Conservation (phyloP, 2,888 invertebrate species). For the Agonopterix alstromeriana region DNA sequence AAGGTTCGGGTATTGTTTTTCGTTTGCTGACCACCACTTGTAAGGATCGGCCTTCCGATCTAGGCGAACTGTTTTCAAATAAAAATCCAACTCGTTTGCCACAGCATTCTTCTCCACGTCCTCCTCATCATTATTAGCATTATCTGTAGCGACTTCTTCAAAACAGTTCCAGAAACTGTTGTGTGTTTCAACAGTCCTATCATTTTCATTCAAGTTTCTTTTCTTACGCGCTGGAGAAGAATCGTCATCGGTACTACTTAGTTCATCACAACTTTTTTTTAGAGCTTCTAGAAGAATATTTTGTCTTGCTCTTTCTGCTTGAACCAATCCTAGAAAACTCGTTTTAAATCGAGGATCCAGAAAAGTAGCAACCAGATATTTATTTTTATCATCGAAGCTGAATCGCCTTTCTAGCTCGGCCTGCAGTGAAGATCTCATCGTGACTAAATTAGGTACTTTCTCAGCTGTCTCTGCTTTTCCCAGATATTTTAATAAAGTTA, state of each 20-base stretch:
- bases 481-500: slow-evolving; percentile 12
- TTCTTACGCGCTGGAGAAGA: slow-evolving; percentile 17
- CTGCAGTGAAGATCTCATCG: slow-evolving; percentile 14
- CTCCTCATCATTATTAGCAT: slow-evolving; percentile 15
- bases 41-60: slow-evolving; percentile 19
- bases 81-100: slow-evolving; percentile 22
- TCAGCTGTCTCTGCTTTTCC: slow-evolving; percentile 9
- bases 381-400: slow-evolving; percentile 12
- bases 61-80: slow-evolving; percentile 21
- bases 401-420: slow-evolving; percentile 18
- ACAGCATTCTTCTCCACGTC: slow-evolving; percentile 18
- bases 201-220: slow-evolving; percentile 18
- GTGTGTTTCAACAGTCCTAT: slow-evolving; percentile 15
- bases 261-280: slow-evolving; percentile 23
- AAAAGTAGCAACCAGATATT: slow-evolving; percentile 13
- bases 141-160: slow-evolving; percentile 20
- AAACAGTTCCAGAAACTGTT: slow-evolving; percentile 22
- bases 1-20: slow-evolving; percentile 18
- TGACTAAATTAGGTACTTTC: slow-evolving; percentile 7
- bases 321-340: slow-evolving; percentile 11
- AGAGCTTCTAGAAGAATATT: slow-evolving; percentile 21
- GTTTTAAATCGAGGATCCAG: slow-evolving; percentile 16
- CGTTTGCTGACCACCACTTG: slow-evolving; percentile 21
- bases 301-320: slow-evolving; percentile 23
- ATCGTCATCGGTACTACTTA: slow-evolving; percentile 13